Percentiles rank a stretch among this genome's conserved stretches.
Conservation (phyloP, 2,113 vertebrate species). For the Callocephalon fimbriatum region DNA sequence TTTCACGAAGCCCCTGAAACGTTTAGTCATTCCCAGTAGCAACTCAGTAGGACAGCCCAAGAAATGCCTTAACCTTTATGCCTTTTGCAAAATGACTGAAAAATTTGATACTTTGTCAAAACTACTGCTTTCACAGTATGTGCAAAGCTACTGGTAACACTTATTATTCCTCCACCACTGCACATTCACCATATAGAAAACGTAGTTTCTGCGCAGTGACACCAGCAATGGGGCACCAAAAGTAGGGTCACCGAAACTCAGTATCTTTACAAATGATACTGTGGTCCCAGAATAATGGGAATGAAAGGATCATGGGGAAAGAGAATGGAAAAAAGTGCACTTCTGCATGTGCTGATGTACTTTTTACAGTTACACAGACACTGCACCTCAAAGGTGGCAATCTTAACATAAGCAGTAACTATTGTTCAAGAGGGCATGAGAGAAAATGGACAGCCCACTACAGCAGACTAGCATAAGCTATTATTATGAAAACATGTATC, state of each 20-base stretch:
- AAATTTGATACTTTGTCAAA: not conserved
- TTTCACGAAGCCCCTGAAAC: not conserved
- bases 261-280: not conserved
- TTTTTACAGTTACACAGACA: not conserved
- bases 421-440: not conserved
- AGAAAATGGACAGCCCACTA: not conserved
- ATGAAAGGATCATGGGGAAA: not conserved
- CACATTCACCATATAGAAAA: not conserved
- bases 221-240: not conserved
- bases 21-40: not conserved
- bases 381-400: not conserved
- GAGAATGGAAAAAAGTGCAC: not conserved
- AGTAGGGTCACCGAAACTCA: not conserved
- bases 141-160: not conserved
- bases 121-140: not conserved
- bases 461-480: not conserved
- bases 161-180: not conserved
- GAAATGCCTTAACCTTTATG: not conserved
- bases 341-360: not conserved
- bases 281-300: not conserved
- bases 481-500: not conserved
- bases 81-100: not conserved
- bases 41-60: not conserved
- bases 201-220: rapidly evolving
- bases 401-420: not conserved